Percentiles rank a stretch among this genome's conserved stretches.
phyloP scores from a whole-genome alignment of 37 sponge, comb jelly and placozoan species.

The Tethya wilhelma region DNA sequence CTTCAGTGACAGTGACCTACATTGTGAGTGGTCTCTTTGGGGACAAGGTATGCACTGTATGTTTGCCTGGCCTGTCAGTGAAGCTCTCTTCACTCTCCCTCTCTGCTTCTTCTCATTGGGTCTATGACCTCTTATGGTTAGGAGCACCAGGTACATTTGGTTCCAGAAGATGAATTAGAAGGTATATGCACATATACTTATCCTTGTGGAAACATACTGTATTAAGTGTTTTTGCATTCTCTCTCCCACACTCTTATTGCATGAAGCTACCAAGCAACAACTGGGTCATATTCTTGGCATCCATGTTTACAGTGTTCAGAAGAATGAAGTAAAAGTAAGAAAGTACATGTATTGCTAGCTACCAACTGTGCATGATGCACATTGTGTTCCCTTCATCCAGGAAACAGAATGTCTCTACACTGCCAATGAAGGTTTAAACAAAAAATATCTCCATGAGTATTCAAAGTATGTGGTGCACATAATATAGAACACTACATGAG shows the following conservation, averaged over 20 bases:
- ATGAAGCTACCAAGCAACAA: conserved; percentile 35
- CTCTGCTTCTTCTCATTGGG: too few species aligned
- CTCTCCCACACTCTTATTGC: not conserved
- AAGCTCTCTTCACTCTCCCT: too few species aligned
- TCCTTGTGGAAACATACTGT: not conserved
- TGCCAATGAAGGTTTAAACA: conserved; percentile 30
- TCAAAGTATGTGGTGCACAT: conserved; percentile 41
- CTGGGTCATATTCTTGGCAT: conserved; percentile 37
- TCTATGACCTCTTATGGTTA: too few species aligned
- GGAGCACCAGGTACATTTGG: conserved; percentile 39
- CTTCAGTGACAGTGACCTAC: conserved; percentile 38
- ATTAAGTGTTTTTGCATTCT: not conserved
- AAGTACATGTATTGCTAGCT: not conserved
- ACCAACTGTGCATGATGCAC: not conserved
- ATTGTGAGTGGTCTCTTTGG: conserved; percentile 32
- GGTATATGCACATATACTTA: conserved; percentile 17
- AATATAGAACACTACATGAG: too few species aligned
- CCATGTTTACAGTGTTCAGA: conserved; percentile 65
- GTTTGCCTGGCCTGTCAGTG: too few species aligned
- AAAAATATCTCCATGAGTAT: conserved; percentile 11
- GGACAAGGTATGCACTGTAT: not conserved
- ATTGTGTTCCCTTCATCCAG: conserved; percentile 9
- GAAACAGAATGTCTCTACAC: conserved; percentile 27
- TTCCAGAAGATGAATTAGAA: conserved; percentile 53
- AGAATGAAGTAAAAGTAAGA: conserved; percentile 36